Conservation (phyloP, 2,113 vertebrate genomes). For the Parus major region DNA sequence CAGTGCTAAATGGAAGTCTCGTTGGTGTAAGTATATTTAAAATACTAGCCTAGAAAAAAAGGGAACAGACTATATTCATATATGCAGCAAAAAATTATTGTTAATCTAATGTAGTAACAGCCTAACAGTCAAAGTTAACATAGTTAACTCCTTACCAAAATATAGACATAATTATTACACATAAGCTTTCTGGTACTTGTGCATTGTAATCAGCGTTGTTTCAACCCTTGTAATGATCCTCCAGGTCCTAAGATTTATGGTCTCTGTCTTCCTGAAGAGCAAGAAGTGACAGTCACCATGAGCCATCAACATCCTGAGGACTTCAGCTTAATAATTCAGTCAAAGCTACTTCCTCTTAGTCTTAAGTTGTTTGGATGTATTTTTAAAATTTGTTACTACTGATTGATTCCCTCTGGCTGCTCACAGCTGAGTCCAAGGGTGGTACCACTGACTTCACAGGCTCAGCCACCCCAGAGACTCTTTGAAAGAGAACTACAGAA, state of each 20-base stretch:
- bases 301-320: not conserved
- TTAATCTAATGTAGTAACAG: not conserved
- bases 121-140: not conserved
- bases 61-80: not conserved
- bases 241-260: not conserved
- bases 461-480: not conserved
- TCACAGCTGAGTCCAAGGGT: fast-evolving
- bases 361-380: not conserved
- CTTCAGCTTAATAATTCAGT: not conserved
- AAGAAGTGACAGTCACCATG: not conserved
- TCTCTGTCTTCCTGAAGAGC: not conserved
- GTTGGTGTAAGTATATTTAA: not conserved
- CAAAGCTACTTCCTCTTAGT: not conserved
- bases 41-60: not conserved
- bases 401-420: not conserved
- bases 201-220: not conserved
- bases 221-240: not conserved
- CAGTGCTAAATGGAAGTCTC: not conserved
- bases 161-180: not conserved
- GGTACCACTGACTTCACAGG: not conserved
- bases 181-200: not conserved
- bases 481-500: not conserved
- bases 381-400: not conserved
- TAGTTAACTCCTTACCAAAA: not conserved
- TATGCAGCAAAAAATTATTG: not conserved